Evolutionary conservation across 2,888 invertebrate genomes (phyloP), one percentile per base, ranked within the genome.

Genomic region (Drosophila imparisetae): DNA sequence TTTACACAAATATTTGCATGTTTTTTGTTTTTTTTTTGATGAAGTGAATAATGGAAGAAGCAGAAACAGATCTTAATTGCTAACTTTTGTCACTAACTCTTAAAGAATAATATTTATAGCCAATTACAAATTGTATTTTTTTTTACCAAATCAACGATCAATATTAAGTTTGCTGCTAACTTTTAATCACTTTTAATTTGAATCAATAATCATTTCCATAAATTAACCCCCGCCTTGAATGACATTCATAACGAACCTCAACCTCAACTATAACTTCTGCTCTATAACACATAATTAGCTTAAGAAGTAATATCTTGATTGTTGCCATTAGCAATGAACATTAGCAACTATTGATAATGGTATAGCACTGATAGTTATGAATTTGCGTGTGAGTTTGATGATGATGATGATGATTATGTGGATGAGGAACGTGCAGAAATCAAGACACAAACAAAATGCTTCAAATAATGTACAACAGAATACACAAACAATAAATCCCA

Each of bases 371-470:
- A 38, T 53, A 21, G 18, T 49, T 27, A 40, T 57, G 42, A 42
- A 29, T 15, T 42, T 8, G 42, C 40, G n/a, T n/a, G 36, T 18
- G 27, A 68, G 29, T n/a, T n/a, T 27, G 18, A 50, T 64, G 48
- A 34, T 42, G n/a, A n/a, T n/a, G 72, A 57, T 36, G 72, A 57
- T 36, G 60, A 42, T 53, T 29, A 21, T 38, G 53, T 36, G 58
- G 32, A 61, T 64, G 55, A 11, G 42, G 10, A 53, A 18, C 78
- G 73, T 76, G 76, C 76, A 73, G 21, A 57, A 49, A 40, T 54
- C 21, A 54, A 52, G 54, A 62, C 27, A 21, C 18, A 18, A 49
- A 62, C 21, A n/a, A 30, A 61, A 32, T 45, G 38, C 40, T 57
- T 13, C 1, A 45, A 68, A 72, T 32, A 24, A 62, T 54, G 48